A percentile compares a stretch with the other conserved stretches of the same genome.
These are phyloP conservation scores for Mellilla xanthometata DNA, from an alignment of 2,888 invertebrate genomes.

Conservation along the genomic window DNA sequence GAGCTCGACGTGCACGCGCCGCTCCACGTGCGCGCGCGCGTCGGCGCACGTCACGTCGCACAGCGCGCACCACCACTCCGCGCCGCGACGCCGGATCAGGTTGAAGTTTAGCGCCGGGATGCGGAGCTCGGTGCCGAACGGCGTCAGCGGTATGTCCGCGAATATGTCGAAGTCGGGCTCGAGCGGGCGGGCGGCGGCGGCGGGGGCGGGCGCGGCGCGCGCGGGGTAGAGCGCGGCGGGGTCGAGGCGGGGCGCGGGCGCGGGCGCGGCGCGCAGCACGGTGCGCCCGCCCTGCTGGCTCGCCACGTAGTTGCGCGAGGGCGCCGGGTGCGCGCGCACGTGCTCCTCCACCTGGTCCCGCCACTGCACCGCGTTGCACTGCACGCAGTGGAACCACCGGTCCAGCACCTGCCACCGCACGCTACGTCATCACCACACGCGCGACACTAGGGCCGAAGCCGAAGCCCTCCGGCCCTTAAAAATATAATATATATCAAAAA, in stretches of 20 bases:
- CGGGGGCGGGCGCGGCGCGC: slow-evolving; percentile 1
- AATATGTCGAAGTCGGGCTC: slow-evolving; percentile 7
- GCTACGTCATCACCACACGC: no score
- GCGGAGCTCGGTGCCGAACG: slow-evolving; percentile 15
- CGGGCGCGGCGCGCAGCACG: not conserved
- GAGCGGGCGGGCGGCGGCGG: not conserved
- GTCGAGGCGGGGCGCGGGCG: not conserved
- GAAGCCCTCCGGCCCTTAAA: no score
- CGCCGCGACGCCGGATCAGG: slow-evolving; percentile 1
- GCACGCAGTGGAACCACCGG: no score
- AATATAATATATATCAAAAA: no score
- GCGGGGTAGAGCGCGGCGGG: not conserved
- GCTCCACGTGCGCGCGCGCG: slow-evolving; percentile 16
- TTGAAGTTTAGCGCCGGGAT: slow-evolving; percentile 20
- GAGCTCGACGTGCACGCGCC: slow-evolving; percentile 8
- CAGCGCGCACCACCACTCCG: slow-evolving; percentile 16
- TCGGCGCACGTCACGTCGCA: slow-evolving; percentile 18
- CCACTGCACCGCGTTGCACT: no score
- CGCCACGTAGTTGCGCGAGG: slow-evolving; percentile 8
- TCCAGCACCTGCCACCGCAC: no score
- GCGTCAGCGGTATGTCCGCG: slow-evolving; percentile 10
- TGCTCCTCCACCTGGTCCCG: slow-evolving; percentile 16
- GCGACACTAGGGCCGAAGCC: no score
- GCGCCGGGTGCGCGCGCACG: slow-evolving; percentile 14
- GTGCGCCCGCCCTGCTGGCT: no score